phyloP scores from a whole-genome alignment of 2,888 invertebrate genomes.

The Chloromyia formosa region DNA sequence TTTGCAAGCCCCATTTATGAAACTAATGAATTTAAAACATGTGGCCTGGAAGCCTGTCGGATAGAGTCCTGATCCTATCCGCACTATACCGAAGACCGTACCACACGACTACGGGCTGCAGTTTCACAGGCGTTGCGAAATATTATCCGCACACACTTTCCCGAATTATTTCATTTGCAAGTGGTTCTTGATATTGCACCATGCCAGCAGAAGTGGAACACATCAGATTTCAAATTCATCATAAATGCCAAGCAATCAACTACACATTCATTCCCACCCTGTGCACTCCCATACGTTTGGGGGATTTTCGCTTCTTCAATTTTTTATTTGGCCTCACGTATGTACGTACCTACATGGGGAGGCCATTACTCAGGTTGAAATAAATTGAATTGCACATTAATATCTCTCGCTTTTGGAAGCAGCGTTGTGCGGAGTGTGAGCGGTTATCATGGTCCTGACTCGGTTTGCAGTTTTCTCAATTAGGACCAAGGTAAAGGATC shows the following conservation, averaged over 20 bases:
- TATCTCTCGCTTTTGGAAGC: not conserved
- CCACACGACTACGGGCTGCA: too few relatives aligned
- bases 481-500: not conserved
- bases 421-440: not conserved
- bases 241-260: conserved; percentile 36
- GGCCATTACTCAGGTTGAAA: conserved; percentile 3
- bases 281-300: not conserved
- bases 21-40: conserved; percentile 28
- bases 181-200: not conserved
- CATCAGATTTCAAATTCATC: conserved; percentile 36
- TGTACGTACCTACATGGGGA: too few relatives aligned
- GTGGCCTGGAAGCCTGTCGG: not conserved
- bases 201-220: not conserved
- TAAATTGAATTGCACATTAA: conserved; percentile 13
- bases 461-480: not conserved
- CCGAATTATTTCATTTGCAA: conserved; percentile 38
- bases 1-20: conserved; percentile 28
- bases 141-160: conserved; percentile 33
- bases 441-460: not conserved
- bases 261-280: conserved; percentile 16
- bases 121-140: too few relatives aligned
- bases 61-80: too few relatives aligned
- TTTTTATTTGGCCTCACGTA: not conserved
- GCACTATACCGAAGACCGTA: too few relatives aligned
- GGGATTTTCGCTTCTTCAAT: too few relatives aligned